Percentiles rank a stretch among this genome's conserved stretches.
Conservation (phyloP, 2,888 invertebrate genomes). For the Torymus aiolomorphi region DNA sequence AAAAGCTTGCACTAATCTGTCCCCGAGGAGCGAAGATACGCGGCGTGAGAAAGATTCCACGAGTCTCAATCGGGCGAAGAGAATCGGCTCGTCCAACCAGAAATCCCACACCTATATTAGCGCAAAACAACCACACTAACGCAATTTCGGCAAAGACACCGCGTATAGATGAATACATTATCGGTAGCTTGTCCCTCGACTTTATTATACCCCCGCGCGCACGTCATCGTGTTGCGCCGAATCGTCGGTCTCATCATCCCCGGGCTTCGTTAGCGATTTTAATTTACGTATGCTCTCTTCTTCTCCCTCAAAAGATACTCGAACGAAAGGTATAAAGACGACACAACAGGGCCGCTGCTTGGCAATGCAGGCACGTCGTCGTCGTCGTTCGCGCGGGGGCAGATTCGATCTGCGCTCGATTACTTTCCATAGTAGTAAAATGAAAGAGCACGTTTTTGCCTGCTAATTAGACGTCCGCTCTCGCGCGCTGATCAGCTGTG, state of each 20-base stretch:
- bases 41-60: no score
- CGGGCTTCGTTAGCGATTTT: slow-evolving; percentile 26
- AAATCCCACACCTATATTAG: no score
- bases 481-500: slow-evolving; percentile 14
- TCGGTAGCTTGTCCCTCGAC: no score
- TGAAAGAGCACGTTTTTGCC: slow-evolving; percentile 51
- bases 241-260: slow-evolving; percentile 4
- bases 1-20: no score
- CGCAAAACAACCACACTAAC: no score
- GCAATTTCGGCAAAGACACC: no score
- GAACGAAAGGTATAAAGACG: not conserved
- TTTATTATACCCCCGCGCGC: no score
- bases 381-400: not conserved
- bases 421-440: slow-evolving; percentile 51
- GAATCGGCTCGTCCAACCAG: no score
- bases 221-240: no score
- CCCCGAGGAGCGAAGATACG: no score
- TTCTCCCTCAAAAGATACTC: slow-evolving; percentile 4
- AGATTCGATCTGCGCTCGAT: slow-evolving; percentile 45
- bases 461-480: slow-evolving; percentile 48
- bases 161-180: no score
- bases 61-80: no score
- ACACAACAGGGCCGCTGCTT: not conserved
- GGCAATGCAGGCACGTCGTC: slow-evolving; percentile 40
- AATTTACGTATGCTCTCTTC: slow-evolving; percentile 18